A percentile compares a stretch with the other conserved stretches of the same genome.
Conservation (phyloP, 2,797 vertebrate species). For the Eulemur coronatus region DNA sequence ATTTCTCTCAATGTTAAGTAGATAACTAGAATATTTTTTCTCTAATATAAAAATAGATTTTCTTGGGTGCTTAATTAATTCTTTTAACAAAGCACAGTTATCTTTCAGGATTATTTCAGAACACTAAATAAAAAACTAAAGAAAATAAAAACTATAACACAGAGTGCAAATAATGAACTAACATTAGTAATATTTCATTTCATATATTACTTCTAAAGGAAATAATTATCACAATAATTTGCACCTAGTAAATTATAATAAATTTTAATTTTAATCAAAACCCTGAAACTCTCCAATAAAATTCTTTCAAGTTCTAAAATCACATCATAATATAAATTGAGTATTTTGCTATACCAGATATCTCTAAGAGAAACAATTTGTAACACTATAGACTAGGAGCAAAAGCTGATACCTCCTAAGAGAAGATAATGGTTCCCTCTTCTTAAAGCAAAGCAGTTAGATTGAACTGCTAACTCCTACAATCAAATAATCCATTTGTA, state of each 20-base stretch:
- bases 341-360: background rate
- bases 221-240: background rate
- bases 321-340: background rate
- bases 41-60: conserved; percentile 29
- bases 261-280: conserved; percentile 44
- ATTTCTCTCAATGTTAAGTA: conserved; percentile 12
- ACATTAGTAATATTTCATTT: background rate
- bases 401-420: background rate
- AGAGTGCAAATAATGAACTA: background rate
- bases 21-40: background rate
- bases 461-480: background rate
- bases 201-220: background rate
- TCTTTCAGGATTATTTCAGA: background rate
- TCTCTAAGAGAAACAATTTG: background rate
- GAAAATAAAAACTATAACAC: background rate
- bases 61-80: conserved; percentile 32
- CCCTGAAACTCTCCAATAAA: background rate
- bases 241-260: background rate
- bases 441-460: background rate
- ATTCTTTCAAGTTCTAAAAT: background rate
- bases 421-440: background rate
- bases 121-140: conserved; percentile 29
- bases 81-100: background rate
- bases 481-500: background rate
- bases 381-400: background rate